Base-by-base conservation (phyloP, 2,888 invertebrate genomes). In the Oscheius myriophilus region DNA sequence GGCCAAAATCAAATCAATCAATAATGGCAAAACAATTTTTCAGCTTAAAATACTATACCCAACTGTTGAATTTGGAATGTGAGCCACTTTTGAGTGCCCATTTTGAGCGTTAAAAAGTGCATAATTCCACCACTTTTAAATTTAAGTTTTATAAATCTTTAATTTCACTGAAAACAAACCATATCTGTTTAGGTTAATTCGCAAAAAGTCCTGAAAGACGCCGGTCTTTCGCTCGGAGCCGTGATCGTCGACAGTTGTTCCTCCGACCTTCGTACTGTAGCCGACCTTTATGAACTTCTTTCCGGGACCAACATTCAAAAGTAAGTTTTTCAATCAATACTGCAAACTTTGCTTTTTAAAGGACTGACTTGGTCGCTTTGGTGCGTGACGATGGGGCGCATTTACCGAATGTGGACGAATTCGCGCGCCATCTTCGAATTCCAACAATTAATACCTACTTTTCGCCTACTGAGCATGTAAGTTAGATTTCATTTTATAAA, bases 271-370 rank as follows among this genome's bases (percentile, higher is more conserved):
- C 65, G 84, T 42, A 80, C 84, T 1, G 78, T 83, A 21, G 84
- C 84, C 41, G 82, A 84, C 68, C 72, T 84, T 16, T 84, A 80
- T 62, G 83, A 84, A 62, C 73, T 84, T 12, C 67, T 84, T 25
- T 75, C 79, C 3, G 84, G 84, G 2, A 84, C 83, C 0, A 82
- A 84, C 46, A 84, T 84, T 51, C 77, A 82, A 33, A 73, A 73
- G 80, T 76, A 45, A 54, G 68, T n/a, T n/a, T 26, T 9, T 25
- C 12, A 23, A 26, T 25, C 9, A 3, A 49, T 49, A 11, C n/a
- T 18, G 2, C 16, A 33, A 16, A 7, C 26, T 14, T 18, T 57
- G 6, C 43, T 39, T n/a, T 51, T 53, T 70, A 67, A 51, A 81
- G 78, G 57, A 71, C 61, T 25, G 83, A 83, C 70, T 62, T 84